Conservation (phyloP, 2,888 invertebrate genomes). For the Drosophila robusta region DNA sequence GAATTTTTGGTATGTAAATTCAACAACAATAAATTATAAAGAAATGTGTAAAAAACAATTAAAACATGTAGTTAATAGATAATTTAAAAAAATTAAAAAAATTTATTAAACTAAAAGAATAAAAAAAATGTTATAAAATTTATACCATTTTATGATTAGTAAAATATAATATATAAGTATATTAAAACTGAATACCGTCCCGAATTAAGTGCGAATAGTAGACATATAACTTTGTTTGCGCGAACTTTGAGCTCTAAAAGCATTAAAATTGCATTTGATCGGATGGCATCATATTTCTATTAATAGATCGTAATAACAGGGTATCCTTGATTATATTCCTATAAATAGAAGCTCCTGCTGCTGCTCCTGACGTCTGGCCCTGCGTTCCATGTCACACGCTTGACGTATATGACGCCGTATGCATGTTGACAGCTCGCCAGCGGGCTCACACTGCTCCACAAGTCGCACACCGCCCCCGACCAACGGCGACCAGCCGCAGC, state of each 20-base stretch:
- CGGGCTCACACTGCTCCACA: slow-evolving; percentile 15
- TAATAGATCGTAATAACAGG: slow-evolving; percentile 9
- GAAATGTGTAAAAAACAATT: too few species aligned
- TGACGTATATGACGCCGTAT: slow-evolving; percentile 78
- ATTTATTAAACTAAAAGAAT: too few species aligned
- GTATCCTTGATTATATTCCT: slow-evolving; percentile 47
- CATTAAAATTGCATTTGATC: neutral
- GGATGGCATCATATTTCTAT: too few species aligned
- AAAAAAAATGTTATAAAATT: too few species aligned
- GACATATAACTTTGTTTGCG: too few species aligned
- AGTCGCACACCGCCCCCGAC: neutral
- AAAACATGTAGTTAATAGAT: too few species aligned
- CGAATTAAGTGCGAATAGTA: too few species aligned
- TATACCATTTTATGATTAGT: too few species aligned
- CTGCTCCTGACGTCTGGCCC: neutral
- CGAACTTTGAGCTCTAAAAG: neutral
- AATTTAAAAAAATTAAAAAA: too few species aligned
- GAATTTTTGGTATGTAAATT: neutral
- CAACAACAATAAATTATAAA: neutral
- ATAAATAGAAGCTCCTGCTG: slow-evolving; percentile 39
- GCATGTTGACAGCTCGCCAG: slow-evolving; percentile 68
- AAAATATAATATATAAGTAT: too few species aligned
- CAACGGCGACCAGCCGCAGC: neutral
- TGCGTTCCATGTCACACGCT: slow-evolving; percentile 44
- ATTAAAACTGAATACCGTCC: too few species aligned